These are phyloP conservation scores for Cerastis rubricosa DNA, from an alignment of 2,888 invertebrate species.

Conservation along the genomic window DNA sequence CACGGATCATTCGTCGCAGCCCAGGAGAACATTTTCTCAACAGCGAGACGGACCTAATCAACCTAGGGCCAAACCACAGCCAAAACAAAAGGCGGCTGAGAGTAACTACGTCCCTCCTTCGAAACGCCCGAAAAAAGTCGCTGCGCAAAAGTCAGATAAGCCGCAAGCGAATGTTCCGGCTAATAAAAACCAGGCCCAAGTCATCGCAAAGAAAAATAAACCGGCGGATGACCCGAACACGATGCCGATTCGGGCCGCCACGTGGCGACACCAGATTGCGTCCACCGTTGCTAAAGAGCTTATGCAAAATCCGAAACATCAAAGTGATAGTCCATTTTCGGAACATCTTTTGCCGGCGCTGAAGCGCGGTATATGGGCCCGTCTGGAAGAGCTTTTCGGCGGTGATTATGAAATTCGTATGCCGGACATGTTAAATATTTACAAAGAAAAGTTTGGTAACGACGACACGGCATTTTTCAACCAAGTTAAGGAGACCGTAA, in stretches of 20 bases:
- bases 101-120: conserved; percentile 17
- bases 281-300: conserved; percentile 33
- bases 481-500: conserved; percentile 22
- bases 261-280: conserved; percentile 50
- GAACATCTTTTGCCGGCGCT: conserved; percentile 7
- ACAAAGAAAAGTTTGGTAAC: conserved; percentile 24
- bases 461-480: conserved; percentile 30
- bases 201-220: conserved; percentile 14
- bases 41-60: conserved; percentile 26
- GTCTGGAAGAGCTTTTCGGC: conserved; percentile 40
- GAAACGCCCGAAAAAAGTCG: conserved; percentile 31
- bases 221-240: neutral
- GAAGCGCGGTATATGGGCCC: conserved; percentile 39
- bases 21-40: conserved; percentile 16
- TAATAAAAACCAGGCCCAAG: neutral
- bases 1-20: conserved; percentile 1
- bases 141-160: neutral
- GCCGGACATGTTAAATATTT: conserved; percentile 36
- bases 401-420: conserved; percentile 14
- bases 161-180: conserved; percentile 2
- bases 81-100: conserved; percentile 3
- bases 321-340: neutral
- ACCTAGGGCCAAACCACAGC: conserved; percentile 18
- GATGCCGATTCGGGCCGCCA: conserved; percentile 6
- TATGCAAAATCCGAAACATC: conserved; percentile 6